phyloP scores from a whole-genome alignment of 2,888 invertebrate species.

The Dimorphilus gyrociliatus region DNA sequence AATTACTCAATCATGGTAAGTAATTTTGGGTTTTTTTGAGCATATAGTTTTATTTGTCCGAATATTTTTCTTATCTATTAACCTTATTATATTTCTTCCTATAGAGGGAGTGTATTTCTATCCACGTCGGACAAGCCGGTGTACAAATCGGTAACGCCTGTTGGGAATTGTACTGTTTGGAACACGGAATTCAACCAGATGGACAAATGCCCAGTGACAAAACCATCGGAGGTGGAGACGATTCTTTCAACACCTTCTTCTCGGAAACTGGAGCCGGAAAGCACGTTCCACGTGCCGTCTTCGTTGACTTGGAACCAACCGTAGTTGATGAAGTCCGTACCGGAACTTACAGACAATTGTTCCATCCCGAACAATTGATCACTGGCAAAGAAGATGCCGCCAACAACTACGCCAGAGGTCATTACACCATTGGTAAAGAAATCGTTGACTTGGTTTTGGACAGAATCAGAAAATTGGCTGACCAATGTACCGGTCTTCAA shows the following conservation, averaged over 20 bases:
- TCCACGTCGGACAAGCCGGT: constrained; percentile 42
- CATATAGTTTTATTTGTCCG: no score
- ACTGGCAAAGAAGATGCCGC: constrained; percentile 94
- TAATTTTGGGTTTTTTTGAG: no score
- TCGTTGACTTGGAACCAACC: constrained; percentile 87
- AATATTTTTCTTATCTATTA: no score
- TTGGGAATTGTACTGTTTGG: constrained; percentile 45
- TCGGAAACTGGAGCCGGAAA: constrained; percentile 81
- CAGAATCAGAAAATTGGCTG: constrained; percentile 51
- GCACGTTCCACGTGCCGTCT: constrained; percentile 78
- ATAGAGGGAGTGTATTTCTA: constrained; percentile 40
- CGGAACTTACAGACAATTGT: constrained; percentile 66
- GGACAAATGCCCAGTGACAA: constrained; percentile 56
- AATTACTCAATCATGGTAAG: no score
- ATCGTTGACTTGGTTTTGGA: constrained; percentile 57
- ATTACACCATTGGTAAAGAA: constrained; percentile 81
- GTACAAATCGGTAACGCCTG: constrained; percentile 44
- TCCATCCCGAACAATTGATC: constrained; percentile 91
- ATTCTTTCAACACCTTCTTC: constrained; percentile 63
- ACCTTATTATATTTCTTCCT: no score
- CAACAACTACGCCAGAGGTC: constrained; percentile 91
- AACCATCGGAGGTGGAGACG: constrained; percentile 52
- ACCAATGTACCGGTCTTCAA: constrained; percentile 56
- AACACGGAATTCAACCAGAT: constrained; percentile 43
- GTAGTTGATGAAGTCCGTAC: constrained; percentile 47